A percentile compares a stretch with the other conserved stretches of the same genome.
These are phyloP conservation scores for Tragelaphus strepsiceros DNA, from an alignment of 2,113 vertebrate species.

Conservation along the genomic window DNA sequence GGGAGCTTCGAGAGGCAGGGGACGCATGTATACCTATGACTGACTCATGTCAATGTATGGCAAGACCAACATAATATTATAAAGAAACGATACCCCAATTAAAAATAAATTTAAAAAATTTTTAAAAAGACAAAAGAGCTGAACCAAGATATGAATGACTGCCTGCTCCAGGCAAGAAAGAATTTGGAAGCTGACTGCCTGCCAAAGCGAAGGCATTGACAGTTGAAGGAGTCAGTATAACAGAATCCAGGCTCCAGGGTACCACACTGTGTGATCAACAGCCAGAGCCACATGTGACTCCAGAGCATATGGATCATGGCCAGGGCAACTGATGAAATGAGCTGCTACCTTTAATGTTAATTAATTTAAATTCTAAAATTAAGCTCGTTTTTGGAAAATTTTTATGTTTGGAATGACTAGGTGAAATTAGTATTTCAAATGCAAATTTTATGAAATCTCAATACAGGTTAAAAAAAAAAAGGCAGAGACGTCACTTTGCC, in stretches of 20 bases:
- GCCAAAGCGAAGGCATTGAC: neutral
- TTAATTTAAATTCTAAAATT: neutral
- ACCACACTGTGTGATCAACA: fast-evolving
- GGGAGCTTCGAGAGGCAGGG: neutral
- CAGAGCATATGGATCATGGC: neutral
- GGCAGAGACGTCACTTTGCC: neutral
- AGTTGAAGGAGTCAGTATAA: neutral
- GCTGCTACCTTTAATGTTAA: neutral
- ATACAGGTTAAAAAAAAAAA: neutral
- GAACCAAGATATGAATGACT: neutral
- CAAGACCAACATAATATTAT: neutral
- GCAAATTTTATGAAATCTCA: neutral
- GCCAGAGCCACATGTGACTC: too few species aligned
- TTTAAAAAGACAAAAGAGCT: neutral
- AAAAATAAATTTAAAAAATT: neutral
- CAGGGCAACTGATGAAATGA: neutral
- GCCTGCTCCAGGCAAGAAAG: neutral
- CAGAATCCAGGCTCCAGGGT: neutral
- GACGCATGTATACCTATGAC: neutral
- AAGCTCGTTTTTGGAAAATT: neutral
- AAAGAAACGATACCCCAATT: neutral
- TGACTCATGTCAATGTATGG: neutral
- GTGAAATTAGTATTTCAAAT: neutral
- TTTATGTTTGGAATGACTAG: neutral
- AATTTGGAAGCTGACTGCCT: neutral